A percentile compares a stretch with the other conserved stretches of the same genome.
phyloP scores from a whole-genome alignment of 2,888 invertebrate species.

The Candidula unifasciata region DNA sequence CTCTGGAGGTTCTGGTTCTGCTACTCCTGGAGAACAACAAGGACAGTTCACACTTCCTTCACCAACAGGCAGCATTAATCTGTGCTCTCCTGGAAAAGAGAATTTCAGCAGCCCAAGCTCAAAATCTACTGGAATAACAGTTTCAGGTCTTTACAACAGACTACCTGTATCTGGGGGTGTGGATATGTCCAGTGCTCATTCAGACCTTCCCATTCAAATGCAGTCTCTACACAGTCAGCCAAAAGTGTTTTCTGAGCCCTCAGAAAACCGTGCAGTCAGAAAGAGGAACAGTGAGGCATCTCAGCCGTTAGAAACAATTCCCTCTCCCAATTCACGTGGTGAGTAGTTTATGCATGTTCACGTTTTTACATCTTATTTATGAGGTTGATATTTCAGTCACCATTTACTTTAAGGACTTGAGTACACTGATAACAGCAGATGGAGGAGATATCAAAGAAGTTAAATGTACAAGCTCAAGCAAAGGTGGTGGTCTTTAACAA shows the following conservation, averaged over 20 bases:
- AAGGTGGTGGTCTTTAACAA: too few species aligned
- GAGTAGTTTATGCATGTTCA: constrained; percentile 7
- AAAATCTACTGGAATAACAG: neutral
- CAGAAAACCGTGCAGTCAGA: constrained; percentile 21
- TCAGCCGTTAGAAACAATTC: constrained; percentile 48
- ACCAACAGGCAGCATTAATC: constrained; percentile 37
- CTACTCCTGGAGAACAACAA: constrained; percentile 32
- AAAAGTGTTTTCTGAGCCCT: constrained; percentile 26
- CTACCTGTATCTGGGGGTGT: neutral
- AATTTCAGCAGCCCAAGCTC: constrained; percentile 34
- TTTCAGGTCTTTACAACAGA: neutral
- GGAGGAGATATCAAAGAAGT: too few species aligned
- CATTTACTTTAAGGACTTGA: too few species aligned
- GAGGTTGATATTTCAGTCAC: neutral
- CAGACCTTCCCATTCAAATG: neutral
- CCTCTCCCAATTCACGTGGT: constrained; percentile 50
- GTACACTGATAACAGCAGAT: too few species aligned
- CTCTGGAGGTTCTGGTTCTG: constrained; percentile 24
- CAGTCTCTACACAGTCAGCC: constrained; percentile 16
- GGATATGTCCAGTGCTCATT: neutral
- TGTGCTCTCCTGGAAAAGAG: constrained; percentile 50
- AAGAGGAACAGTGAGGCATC: constrained; percentile 28
- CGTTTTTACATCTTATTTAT: neutral
- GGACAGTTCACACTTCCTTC: constrained; percentile 28
- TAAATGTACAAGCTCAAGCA: too few species aligned